phyloP scores from a whole-genome alignment of 2,113 vertebrate species.

The Pelobates fuscus region DNA sequence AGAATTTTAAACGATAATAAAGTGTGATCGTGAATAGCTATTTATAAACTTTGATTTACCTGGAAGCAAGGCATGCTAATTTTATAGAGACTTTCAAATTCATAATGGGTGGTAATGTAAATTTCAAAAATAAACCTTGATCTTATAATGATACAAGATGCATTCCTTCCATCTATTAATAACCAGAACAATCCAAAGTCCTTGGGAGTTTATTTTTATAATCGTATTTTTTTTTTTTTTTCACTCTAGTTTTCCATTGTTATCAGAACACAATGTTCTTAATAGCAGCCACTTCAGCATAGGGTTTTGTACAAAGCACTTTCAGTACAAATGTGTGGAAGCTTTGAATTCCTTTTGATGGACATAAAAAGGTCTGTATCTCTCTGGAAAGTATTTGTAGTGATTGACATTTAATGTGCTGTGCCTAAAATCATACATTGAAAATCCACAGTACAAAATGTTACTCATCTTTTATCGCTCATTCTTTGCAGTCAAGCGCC shows the following conservation, averaged over 20 bases:
- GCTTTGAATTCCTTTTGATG: constrained; percentile 41
- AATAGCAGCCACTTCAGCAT: constrained; percentile 8
- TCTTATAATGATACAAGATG: constrained; percentile 9
- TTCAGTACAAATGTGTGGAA: constrained; percentile 10
- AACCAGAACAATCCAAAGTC: constrained; percentile 23
- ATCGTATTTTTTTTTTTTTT: constrained; percentile 7
- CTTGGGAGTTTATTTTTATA: constrained; percentile 36
- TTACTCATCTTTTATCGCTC: neutral
- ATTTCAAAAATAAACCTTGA: constrained; percentile 21
- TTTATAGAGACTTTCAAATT: constrained; percentile 6
- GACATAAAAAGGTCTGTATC: neutral
- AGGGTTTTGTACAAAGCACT: constrained; percentile 14
- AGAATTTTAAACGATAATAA: too few relatives aligned
- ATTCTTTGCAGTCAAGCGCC: neutral
- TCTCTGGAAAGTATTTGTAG: neutral
- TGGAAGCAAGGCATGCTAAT: neutral
- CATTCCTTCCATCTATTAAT: constrained; percentile 34
- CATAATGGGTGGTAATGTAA: constrained; percentile 1
- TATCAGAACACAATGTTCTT: constrained; percentile 45
- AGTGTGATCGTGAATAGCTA: too few relatives aligned
- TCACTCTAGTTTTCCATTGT: constrained; percentile 24
- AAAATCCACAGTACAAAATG: neutral
- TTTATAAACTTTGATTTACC: too few relatives aligned
- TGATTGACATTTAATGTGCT: neutral
- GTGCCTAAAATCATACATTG: neutral